These are phyloP conservation scores for Drosophila lutescens DNA, from an alignment of 2,888 invertebrate genomes.

Conservation along the genomic window DNA sequence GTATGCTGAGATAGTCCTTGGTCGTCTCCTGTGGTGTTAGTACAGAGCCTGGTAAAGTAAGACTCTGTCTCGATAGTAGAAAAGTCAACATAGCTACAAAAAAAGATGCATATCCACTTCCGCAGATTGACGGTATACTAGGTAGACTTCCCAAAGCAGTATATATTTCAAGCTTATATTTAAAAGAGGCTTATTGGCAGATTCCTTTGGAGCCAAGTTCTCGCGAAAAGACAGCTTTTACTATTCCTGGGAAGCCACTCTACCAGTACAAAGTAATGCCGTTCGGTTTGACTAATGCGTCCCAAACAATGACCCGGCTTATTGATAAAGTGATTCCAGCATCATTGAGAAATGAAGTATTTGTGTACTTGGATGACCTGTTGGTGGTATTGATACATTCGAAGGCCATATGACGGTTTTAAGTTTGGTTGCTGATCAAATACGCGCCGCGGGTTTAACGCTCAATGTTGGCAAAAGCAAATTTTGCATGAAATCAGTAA, in stretches of 20 bases:
- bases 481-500: not conserved
- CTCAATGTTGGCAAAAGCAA: not conserved
- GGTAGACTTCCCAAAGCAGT: too few relatives aligned
- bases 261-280: conserved; percentile 1
- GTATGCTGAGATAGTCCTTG: too few relatives aligned
- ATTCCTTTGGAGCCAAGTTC: conserved; percentile 1
- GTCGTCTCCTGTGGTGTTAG: too few relatives aligned
- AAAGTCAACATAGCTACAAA: too few relatives aligned
- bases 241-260: not conserved
- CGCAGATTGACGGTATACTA: too few relatives aligned
- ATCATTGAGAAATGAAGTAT: not conserved
- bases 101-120: too few relatives aligned
- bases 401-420: not conserved
- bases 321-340: not conserved
- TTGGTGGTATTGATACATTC: not conserved
- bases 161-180: too few relatives aligned
- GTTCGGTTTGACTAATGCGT: not conserved
- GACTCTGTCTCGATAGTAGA: too few relatives aligned
- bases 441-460: not conserved
- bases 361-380: not conserved
- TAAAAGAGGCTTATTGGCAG: not conserved
- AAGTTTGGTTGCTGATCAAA: not conserved
- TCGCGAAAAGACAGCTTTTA: conserved; percentile 3
- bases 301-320: not conserved
- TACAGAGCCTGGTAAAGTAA: too few relatives aligned